Evolutionary conservation across 2,113 vertebrate genomes (phyloP).

Genomic region (Lophura nycthemera): DNA sequence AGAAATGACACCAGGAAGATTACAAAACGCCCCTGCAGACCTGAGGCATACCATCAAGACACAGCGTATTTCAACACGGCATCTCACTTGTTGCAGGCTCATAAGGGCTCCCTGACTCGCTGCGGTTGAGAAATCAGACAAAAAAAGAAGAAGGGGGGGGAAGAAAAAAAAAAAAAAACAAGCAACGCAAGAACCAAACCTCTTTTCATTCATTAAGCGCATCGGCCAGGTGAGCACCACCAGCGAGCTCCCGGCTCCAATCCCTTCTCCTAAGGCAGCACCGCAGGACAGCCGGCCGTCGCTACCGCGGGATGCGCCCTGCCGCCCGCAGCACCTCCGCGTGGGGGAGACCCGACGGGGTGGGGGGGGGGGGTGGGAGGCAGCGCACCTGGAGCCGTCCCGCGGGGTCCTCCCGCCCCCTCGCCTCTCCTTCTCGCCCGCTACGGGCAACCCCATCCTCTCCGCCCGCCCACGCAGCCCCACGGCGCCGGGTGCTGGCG

Average conservation of each 20-base stretch:
- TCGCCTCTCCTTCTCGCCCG: too few species aligned
- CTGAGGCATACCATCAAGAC: conserved; percentile 53
- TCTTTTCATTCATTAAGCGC: conserved; percentile 4
- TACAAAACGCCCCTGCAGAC: conserved; percentile 48
- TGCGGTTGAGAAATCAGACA: conserved; percentile 1
- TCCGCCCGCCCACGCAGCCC: not conserved
- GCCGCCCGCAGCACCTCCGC: not conserved
- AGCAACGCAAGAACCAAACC: too few species aligned
- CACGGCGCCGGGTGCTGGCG: not conserved
- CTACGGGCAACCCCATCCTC: not conserved
- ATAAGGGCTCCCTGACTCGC: conserved; percentile 2
- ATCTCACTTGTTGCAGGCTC: conserved; percentile 24
- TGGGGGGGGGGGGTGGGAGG: too few species aligned
- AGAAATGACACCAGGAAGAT: conserved; percentile 54
- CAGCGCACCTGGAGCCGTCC: not conserved
- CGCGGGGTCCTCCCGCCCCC: not conserved
- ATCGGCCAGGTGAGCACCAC: not conserved
- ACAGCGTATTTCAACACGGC: conserved; percentile 30
- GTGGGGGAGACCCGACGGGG: not conserved
- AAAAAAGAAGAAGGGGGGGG: too few species aligned
- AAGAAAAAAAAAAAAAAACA: too few species aligned
- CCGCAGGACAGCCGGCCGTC: fast-evolving
- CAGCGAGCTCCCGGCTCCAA: not conserved
- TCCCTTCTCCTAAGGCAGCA: not conserved
- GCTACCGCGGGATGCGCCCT: not conserved